phyloP scores from a whole-genome alignment of 2,797 vertebrate species.

The Otolemur crassicaudatus region DNA sequence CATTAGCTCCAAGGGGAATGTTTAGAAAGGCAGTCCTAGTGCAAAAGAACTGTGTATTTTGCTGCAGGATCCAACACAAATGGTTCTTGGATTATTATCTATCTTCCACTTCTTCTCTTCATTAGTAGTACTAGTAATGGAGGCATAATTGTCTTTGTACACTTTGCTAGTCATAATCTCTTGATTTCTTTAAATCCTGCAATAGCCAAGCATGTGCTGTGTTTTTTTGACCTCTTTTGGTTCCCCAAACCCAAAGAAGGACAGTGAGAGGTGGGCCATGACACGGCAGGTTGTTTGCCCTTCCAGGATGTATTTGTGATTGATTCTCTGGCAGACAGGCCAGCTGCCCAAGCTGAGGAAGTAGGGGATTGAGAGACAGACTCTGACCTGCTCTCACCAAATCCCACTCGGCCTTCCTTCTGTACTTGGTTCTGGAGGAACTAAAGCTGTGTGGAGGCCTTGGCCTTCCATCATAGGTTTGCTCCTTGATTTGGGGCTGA shows the following conservation, averaged over 20 bases:
- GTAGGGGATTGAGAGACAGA: neutral
- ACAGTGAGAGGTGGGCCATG: neutral
- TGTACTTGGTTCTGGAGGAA: neutral
- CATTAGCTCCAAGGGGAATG: neutral
- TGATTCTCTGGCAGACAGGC: neutral
- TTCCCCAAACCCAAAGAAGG: neutral
- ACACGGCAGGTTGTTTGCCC: neutral
- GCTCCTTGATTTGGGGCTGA: neutral
- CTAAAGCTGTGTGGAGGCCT: neutral
- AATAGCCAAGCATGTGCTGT: neutral
- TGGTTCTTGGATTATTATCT: conserved; percentile 22
- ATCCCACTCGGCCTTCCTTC: neutral
- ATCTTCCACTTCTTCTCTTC: conserved; percentile 5
- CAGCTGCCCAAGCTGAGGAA: neutral
- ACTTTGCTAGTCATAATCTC: neutral
- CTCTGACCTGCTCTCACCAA: neutral
- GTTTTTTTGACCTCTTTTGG: conserved; percentile 19
- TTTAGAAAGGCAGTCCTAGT: neutral
- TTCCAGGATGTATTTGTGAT: neutral
- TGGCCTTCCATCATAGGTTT: neutral
- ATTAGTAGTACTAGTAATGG: conserved; percentile 9
- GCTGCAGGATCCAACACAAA: neutral
- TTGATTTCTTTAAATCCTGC: conserved; percentile 5
- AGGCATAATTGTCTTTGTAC: neutral
- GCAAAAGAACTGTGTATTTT: neutral